phyloP scores from a whole-genome alignment of 2,888 invertebrate species.

The Alentia gelatinosa region DNA sequence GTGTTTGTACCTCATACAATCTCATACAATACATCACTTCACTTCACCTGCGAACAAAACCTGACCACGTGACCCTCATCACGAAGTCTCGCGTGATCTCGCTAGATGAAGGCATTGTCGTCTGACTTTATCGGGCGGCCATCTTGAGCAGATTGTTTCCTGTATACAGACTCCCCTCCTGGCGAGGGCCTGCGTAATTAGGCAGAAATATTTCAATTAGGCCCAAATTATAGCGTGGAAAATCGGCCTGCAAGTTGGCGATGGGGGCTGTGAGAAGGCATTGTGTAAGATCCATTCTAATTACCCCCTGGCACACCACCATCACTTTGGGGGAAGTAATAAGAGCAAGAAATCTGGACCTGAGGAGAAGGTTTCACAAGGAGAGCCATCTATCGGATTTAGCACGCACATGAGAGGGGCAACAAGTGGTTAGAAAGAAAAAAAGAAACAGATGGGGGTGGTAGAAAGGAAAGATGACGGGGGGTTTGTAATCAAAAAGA shows the following conservation, averaged over 20 bases:
- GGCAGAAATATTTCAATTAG: constrained; percentile 38
- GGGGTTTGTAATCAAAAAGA: constrained; percentile 13
- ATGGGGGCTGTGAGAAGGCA: background rate
- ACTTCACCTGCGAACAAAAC: background rate
- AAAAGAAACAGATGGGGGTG: no score
- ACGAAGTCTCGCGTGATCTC: background rate
- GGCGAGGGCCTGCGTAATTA: constrained; percentile 5
- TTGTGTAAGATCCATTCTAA: constrained; percentile 2
- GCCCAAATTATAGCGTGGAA: background rate
- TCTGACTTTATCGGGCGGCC: background rate
- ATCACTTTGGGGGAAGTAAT: background rate
- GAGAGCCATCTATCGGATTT: background rate
- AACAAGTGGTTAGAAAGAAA: background rate
- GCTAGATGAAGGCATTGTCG: constrained; percentile 14
- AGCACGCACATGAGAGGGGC: background rate
- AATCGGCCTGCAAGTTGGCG: background rate
- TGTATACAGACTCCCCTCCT: background rate
- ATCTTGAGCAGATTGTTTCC: constrained; percentile 6
- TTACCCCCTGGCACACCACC: background rate
- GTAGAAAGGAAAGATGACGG: no score
- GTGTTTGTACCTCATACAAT: no score
- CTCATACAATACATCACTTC: background rate
- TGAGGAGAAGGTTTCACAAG: background rate
- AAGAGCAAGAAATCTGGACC: background rate
- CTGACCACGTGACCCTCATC: background rate